Base-by-base conservation (phyloP, 2,888 invertebrate species). In the Chloroclystis v-ata region DNA sequence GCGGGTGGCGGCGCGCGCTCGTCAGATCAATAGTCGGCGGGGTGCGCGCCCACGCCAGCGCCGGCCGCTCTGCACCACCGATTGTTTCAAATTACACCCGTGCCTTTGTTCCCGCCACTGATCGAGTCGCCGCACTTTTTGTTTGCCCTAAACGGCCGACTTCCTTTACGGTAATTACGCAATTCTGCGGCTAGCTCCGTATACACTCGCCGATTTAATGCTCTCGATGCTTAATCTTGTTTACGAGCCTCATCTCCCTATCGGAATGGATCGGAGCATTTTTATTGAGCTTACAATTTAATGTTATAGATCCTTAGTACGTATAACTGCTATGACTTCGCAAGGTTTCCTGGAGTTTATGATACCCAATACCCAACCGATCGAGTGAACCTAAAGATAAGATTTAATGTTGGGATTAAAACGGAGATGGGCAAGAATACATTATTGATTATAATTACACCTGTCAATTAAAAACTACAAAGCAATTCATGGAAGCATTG, bases 31-130 rank as follows among this genome's bases (percentile, higher is more conserved):
- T 85, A 85, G 85, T 84, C 82, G 82, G 65, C 76, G 81, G 83
- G 82, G 79, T 71, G 82, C 78, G 79, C 77, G 77, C 81, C 80
- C 80, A 72, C 70, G 76, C 72, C 45, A 48, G 32, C 32, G 16
- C 70, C 72, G 70, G 72, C 72, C 78, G 80, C 79, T 74, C 77
- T 72, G 77, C 79, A 76, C 78, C 77, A 73, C 75, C 84, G 84
- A 87, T 87, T 86, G 86, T 86, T 86, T 86, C 86, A 82, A 85
- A 85, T 85, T 87, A 84, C 84, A 77, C 77, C 72, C 75, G 83
- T 75, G 83, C 77, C 84, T 85, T 87, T 86, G 85, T 85, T 82
- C 80, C 80, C 78, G 78, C 78, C 78, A 75, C 81, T 78, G 83
- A 85, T 85, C 82, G 81, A 81, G 74, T 82, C 78, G 78, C 79